A percentile compares a stretch with the other conserved stretches of the same genome.
phyloP scores from a whole-genome alignment of 2,113 vertebrate species.

The Calyptommatus sinebrachiatus region DNA sequence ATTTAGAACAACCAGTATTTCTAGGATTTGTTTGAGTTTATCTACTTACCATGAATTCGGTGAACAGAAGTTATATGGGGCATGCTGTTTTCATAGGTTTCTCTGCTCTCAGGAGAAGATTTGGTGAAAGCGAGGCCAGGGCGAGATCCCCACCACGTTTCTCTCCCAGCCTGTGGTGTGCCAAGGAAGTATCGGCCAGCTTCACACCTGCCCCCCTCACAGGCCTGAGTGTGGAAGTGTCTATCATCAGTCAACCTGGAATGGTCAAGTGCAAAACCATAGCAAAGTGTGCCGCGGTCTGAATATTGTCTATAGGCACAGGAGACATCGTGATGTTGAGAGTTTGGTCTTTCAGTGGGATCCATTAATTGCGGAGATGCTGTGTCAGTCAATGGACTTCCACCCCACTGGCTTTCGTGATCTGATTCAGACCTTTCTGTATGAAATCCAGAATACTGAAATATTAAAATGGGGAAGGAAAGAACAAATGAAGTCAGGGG shows the following conservation, averaged over 20 bases:
- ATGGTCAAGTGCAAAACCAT: slow-evolving; percentile 82
- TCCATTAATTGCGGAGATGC: slow-evolving; percentile 91
- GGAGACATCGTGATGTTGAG: slow-evolving; percentile 78
- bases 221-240: slow-evolving; percentile 82
- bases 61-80: slow-evolving; percentile 85
- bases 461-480: slow-evolving; percentile 23
- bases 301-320: slow-evolving; percentile 87
- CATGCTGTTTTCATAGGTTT: slow-evolving; percentile 80
- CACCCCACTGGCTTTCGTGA: slow-evolving; percentile 93
- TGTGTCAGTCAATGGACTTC: slow-evolving; percentile 86
- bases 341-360: slow-evolving; percentile 71
- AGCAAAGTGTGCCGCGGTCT: slow-evolving; percentile 81
- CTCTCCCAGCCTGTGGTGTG: slow-evolving; percentile 78
- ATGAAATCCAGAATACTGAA: slow-evolving; percentile 91
- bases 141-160: slow-evolving; percentile 86
- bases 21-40: neutral
- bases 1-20: neutral
- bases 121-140: slow-evolving; percentile 82
- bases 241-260: slow-evolving; percentile 74
- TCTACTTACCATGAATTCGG: slow-evolving; percentile 84
- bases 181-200: slow-evolving; percentile 93
- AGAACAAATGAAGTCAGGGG: slow-evolving; percentile 3
- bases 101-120: slow-evolving; percentile 82
- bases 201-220: slow-evolving; percentile 87
- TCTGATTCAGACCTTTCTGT: slow-evolving; percentile 90